Percentiles rank a stretch among this genome's conserved stretches.
phyloP scores from a whole-genome alignment of 37 sponge, comb jelly and placozoan genomes.

The Beroe ovata region DNA sequence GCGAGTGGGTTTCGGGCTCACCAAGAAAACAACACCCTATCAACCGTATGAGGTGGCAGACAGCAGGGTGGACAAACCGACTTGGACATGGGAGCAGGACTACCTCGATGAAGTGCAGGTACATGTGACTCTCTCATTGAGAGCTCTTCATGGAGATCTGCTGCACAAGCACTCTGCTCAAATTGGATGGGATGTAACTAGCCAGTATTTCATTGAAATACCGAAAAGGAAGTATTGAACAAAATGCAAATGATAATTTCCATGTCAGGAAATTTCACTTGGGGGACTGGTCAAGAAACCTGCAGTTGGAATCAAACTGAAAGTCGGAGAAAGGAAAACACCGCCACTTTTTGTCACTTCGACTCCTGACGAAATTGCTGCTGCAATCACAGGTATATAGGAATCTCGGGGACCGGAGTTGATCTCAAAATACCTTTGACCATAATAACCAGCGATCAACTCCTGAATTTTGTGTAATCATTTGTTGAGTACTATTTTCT shows the following conservation, averaged over 20 bases:
- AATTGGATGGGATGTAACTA: too few relatives aligned
- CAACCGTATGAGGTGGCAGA: slow-evolving; percentile 26
- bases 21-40: slow-evolving; percentile 55
- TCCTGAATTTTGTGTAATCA: too few relatives aligned
- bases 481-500: not conserved
- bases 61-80: slow-evolving; percentile 38
- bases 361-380: not conserved
- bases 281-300: slow-evolving; percentile 5
- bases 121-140: too few relatives aligned
- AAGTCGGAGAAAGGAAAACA: slow-evolving; percentile 39
- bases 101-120: not conserved
- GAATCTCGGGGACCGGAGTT: too few relatives aligned
- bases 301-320: slow-evolving; percentile 25
- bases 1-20: slow-evolving; percentile 7
- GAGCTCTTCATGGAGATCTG: too few relatives aligned
- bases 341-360: slow-evolving; percentile 16
- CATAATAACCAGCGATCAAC: too few relatives aligned
- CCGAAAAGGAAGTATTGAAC: too few relatives aligned
- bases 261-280: not conserved
- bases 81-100: slow-evolving; percentile 30
- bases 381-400: slow-evolving; percentile 36
- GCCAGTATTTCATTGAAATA: too few relatives aligned
- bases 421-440: too few relatives aligned
- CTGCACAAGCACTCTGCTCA: too few relatives aligned
- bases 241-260: too few relatives aligned